A percentile compares a stretch with the other conserved stretches of the same genome.
Evolutionary conservation across 2,113 vertebrate species (phyloP).

Genomic region (Petrocephalus microphthalmus): DNA sequence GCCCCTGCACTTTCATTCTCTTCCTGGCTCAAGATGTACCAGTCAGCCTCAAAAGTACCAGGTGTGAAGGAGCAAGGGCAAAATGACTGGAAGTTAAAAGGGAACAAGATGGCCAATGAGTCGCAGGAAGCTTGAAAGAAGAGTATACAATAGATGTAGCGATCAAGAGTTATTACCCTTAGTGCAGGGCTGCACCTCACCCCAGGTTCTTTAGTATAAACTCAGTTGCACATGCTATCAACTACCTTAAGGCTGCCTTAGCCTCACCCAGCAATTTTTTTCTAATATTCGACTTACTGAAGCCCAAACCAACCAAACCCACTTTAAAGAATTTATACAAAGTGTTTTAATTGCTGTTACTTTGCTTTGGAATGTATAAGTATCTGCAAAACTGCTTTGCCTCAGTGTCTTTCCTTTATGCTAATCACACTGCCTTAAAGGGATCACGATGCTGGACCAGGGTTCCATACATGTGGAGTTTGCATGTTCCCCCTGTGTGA

Average conservation of each 20-base stretch:
- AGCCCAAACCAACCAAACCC: not conserved
- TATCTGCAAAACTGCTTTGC: not conserved
- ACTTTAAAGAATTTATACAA: not conserved
- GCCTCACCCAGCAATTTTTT: not conserved
- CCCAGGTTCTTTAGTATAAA: not conserved
- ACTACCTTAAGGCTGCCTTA: not conserved
- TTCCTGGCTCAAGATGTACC: not conserved
- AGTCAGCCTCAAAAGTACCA: not conserved
- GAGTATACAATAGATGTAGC: not conserved
- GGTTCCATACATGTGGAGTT: no score
- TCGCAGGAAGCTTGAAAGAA: not conserved
- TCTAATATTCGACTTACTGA: not conserved
- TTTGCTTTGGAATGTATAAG: no score
- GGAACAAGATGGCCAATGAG: not conserved
- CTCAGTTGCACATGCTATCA: not conserved
- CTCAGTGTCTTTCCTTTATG: not conserved
- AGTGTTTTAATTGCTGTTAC: no score
- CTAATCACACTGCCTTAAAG: no score
- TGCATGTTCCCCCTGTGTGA: no score
- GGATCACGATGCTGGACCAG: no score
- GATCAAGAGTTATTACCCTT: not conserved
- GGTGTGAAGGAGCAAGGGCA: not conserved
- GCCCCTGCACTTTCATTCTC: not conserved
- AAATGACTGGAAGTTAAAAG: not conserved
- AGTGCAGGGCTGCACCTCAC: not conserved